Evolutionary conservation across 2,888 invertebrate species (phyloP), one percentile per base, ranked within the genome.

Genomic region (Stomorhina lunata): DNA sequence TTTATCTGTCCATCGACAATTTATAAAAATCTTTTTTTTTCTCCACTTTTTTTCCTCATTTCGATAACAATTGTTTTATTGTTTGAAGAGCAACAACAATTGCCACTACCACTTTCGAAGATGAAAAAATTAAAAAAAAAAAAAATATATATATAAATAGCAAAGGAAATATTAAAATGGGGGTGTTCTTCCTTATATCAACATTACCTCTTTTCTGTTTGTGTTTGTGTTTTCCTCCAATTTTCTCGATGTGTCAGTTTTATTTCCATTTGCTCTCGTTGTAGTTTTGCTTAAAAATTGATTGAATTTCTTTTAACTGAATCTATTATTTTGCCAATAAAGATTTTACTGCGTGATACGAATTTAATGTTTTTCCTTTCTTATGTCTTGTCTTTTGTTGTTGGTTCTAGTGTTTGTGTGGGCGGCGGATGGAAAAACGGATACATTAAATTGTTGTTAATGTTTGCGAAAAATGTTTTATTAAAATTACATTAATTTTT

Each of bases 281-380:
- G 32, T 43, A 53, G 53, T 53, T 61, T 34, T 43, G 40, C 43
- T 76, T 71, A 17, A 34, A 50, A 79, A 72, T 79, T 82, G 82
- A 82, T 79, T 79, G 82, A 82, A 76, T 82, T 79, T 76, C 66
- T 63, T 63, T 72, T 25, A 29, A 34, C 48, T 43, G 76, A 82
- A 71, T 82, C 75, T 66, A 79, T 79, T 82, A 76, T 75, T 65
- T 59, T 76, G 66, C 75, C 55, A 71, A 79, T 82, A 71, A 76
- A 79, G 82, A 82, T 82, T 79, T 50, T 79, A 82, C 76, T 79
- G 82, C 82, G 82, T 82, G 82, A 82, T 82, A 82, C 29, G 75
- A 72, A 69, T 75, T 61, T 61, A 63, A 69, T 77, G 69, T 61
- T 17, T 53, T 43, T 53, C 17, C 17, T 9, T 32, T 45, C 27